Conservation (phyloP, 2,113 vertebrate genomes). For the Caloenas nicobarica region DNA sequence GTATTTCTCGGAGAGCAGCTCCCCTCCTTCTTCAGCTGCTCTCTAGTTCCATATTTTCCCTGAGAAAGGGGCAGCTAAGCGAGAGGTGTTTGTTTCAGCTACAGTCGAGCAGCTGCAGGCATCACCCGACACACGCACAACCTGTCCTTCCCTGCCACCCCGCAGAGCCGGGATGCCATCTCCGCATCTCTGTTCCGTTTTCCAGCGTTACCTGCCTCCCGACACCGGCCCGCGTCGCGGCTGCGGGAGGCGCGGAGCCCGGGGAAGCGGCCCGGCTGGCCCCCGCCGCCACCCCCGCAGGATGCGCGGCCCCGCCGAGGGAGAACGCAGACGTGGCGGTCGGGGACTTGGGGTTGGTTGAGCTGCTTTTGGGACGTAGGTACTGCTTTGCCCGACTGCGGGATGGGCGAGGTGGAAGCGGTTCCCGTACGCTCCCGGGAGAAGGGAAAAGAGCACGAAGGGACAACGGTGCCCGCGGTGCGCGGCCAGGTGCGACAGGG, state of each 20-base stretch:
- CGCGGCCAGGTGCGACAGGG: background rate
- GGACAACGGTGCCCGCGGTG: background rate
- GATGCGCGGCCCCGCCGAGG: no score
- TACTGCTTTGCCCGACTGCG: background rate
- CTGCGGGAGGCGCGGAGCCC: background rate
- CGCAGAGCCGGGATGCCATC: background rate
- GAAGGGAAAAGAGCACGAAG: background rate
- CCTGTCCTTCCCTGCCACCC: background rate
- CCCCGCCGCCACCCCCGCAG: background rate
- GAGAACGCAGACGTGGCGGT: background rate
- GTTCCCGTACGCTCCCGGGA: background rate
- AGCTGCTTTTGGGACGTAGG: no score
- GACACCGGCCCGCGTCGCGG: background rate
- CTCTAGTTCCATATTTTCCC: background rate
- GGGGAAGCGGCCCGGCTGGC: no score
- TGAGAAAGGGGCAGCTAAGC: background rate
- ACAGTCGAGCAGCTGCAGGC: no score
- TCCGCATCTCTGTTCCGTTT: fast-evolving
- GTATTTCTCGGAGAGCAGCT: background rate
- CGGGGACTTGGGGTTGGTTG: background rate
- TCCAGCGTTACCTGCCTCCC: background rate
- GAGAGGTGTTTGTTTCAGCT: background rate
- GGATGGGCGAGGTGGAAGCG: background rate
- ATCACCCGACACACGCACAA: background rate
- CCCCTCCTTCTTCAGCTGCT: background rate